phyloP scores from a whole-genome alignment of 2,888 invertebrate species.

The Hyposoter dolosus region DNA sequence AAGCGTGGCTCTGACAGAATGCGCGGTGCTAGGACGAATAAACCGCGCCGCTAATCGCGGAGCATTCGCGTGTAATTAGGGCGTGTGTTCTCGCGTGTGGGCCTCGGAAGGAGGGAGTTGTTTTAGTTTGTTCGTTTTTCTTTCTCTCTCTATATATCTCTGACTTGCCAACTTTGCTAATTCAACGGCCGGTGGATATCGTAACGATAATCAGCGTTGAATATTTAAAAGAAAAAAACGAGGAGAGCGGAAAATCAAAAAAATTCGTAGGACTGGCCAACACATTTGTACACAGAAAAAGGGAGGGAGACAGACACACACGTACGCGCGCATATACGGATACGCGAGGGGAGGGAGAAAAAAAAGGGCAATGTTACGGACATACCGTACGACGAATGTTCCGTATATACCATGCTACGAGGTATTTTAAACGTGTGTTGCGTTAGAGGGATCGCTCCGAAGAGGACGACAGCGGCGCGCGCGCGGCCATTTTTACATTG shows the following conservation, averaged over 20 bases:
- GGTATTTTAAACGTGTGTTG: constrained; percentile 62
- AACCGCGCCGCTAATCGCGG: constrained; percentile 72
- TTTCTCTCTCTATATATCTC: constrained; percentile 13
- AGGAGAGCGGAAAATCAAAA: constrained; percentile 2
- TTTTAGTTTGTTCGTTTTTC: constrained; percentile 51
- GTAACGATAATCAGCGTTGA: constrained; percentile 27
- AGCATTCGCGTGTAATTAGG: constrained; percentile 79
- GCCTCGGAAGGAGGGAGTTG: constrained; percentile 70
- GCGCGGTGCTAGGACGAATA: constrained; percentile 75
- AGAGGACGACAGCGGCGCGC: constrained; percentile 72
- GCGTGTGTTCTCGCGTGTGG: constrained; percentile 76
- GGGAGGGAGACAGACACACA: neutral
- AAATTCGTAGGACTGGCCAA: neutral
- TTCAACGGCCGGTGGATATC: constrained; percentile 21
- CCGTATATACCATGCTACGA: constrained; percentile 47
- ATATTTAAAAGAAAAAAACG: neutral
- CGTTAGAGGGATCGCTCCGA: constrained; percentile 42
- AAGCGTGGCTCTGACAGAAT: constrained; percentile 76
- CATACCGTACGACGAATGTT: constrained; percentile 42
- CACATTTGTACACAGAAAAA: neutral
- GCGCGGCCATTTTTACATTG: constrained; percentile 90
- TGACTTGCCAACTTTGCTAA: constrained; percentile 16
- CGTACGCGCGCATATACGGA: neutral
- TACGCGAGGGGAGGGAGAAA: neutral
- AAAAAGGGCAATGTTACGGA: constrained; percentile 57